A percentile compares a stretch with the other conserved stretches of the same genome.
phyloP scores from a whole-genome alignment of 2,888 invertebrate species.

The Heterodera filipjevi region DNA sequence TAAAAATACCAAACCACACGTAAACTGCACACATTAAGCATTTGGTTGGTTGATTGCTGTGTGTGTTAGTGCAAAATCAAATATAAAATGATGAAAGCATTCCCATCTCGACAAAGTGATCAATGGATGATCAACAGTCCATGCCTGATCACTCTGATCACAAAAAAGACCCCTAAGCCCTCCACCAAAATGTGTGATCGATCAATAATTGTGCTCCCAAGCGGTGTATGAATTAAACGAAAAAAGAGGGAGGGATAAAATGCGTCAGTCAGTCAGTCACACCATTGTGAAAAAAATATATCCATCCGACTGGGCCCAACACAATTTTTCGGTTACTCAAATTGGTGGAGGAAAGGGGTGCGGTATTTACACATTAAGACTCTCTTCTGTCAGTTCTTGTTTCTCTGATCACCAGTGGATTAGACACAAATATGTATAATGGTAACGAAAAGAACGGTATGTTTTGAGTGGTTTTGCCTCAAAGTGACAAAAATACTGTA shows the following conservation, averaged over 20 bases:
- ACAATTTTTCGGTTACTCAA: background rate
- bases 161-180: background rate
- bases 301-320: constrained; percentile 2
- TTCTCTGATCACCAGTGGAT: too few relatives aligned
- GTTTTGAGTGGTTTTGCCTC: too few relatives aligned
- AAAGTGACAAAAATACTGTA: too few relatives aligned
- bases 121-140: background rate
- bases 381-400: too few relatives aligned
- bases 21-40: background rate
- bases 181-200: constrained; percentile 9
- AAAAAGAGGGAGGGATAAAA: background rate
- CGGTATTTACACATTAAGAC: too few relatives aligned
- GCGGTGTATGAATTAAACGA: background rate
- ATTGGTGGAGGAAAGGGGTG: constrained; percentile 1
- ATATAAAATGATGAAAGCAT: background rate
- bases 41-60: too few relatives aligned
- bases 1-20: background rate
- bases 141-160: background rate
- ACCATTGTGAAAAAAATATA: too few relatives aligned
- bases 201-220: constrained; percentile 1
- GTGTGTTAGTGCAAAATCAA: background rate
- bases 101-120: background rate
- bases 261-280: too few relatives aligned
- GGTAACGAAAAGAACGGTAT: too few relatives aligned
- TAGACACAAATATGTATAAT: too few relatives aligned